phyloP scores from a whole-genome alignment of 2,797 vertebrate genomes.

The Acropternis orthonyx region DNA sequence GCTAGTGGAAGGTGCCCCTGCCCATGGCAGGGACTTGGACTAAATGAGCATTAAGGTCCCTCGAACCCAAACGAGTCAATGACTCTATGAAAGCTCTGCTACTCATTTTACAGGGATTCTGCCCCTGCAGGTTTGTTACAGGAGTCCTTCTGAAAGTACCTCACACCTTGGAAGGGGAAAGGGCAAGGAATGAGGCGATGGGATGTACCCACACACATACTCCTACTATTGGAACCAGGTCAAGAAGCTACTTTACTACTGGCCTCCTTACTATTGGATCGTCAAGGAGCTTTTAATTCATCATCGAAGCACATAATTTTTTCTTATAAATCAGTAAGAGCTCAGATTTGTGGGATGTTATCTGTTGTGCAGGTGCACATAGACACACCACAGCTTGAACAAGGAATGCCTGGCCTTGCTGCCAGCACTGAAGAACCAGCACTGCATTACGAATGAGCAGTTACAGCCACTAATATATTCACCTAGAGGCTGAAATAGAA shows the following conservation, averaged over 20 bases:
- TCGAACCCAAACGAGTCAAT: background rate
- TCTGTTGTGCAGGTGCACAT: background rate
- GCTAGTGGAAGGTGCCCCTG: rapidly evolving
- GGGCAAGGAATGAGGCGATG: background rate
- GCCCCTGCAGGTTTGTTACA: background rate
- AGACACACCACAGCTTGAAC: background rate
- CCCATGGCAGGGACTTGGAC: background rate
- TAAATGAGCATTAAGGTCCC: background rate
- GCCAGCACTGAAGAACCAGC: background rate
- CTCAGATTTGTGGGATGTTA: background rate
- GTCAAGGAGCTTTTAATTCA: constrained; percentile 8
- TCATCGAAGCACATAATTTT: background rate
- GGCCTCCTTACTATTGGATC: background rate
- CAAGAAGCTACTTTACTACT: background rate
- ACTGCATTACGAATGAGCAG: background rate
- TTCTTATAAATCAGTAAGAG: background rate
- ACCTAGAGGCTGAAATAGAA: background rate
- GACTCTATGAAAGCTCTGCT: background rate
- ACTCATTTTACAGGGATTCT: background rate
- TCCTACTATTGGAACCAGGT: background rate
- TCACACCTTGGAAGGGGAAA: background rate
- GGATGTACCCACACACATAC: rapidly evolving
- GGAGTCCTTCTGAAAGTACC: background rate
- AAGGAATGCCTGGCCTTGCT: rapidly evolving
- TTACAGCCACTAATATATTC: background rate